These are phyloP conservation scores for Pelodiscus sinensis DNA, from an alignment of 2,113 vertebrate species.

Conservation along the genomic window DNA sequence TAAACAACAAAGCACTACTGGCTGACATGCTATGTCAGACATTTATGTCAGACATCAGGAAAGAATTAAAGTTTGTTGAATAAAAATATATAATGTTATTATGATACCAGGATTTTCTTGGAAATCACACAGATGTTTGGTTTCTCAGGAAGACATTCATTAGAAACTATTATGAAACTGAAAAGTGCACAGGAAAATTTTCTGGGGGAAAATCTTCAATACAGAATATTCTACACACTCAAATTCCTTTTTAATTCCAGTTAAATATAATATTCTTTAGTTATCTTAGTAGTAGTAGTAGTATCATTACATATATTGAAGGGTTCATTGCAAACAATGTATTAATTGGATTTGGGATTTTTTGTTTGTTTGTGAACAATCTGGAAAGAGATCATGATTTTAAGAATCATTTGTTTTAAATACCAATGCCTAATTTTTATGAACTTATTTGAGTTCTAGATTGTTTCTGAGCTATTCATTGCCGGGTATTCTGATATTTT, in stretches of 20 bases:
- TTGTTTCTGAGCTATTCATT: neutral
- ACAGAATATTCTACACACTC: accelerated
- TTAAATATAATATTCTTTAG: neutral
- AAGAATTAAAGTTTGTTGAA: constrained; percentile 24
- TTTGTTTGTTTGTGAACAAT: neutral
- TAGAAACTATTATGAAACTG: neutral
- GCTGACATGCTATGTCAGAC: constrained; percentile 21
- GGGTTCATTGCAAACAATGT: accelerated
- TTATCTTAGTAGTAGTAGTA: neutral
- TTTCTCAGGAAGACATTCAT: neutral
- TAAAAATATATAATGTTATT: neutral
- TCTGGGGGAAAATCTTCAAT: accelerated
- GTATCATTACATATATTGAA: neutral
- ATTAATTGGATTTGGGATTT: neutral
- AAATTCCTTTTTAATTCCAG: neutral
- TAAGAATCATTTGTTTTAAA: neutral
- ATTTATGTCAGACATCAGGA: constrained; percentile 43
- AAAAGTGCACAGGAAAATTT: neutral
- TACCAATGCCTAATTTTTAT: neutral
- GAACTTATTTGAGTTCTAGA: neutral
- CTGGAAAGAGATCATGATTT: neutral
- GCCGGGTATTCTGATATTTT: neutral
- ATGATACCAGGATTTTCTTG: neutral
- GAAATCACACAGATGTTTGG: neutral
- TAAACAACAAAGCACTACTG: constrained; percentile 1